Evolutionary conservation across 2,113 vertebrate species (phyloP), one percentile per base, ranked within the genome.

Genomic region (Tachuris rubrigastra): DNA sequence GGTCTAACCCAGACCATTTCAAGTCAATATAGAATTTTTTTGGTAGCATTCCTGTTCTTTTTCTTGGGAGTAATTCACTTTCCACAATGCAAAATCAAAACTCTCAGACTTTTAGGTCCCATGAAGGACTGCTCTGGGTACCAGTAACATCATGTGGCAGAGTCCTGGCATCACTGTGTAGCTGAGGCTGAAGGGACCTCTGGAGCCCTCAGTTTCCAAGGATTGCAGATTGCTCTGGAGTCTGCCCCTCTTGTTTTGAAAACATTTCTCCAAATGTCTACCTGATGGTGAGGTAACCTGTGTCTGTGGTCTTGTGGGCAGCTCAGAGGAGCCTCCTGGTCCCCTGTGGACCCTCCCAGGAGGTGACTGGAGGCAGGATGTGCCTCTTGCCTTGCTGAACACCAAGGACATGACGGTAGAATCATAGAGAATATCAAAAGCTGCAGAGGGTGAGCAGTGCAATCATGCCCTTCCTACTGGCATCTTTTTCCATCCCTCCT

Each of bases 351-450:
- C 16, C 3, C 16, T 59, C 33, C 39, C 20, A 41, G 12, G 25
- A 69, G n/a, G 28, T 6, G 20, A 21, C 35, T 82, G 80, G 21
- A 53, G n/a, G 14, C 24, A 65, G 10, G 1, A 47, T 2, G 1
- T 74, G 14, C 33, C 49, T 78, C 55, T 82, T 72, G 71, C 19
- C 50, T 89, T 65, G 49, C 37, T 71, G 27, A 71, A 37, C 30
- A 58, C 37, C 0, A 5, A 39, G 23, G 30, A 17, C 5, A 5
- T 33, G 52, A 6, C 21, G 3, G 10, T 8, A 22, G 4, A 33
- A 72, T 31, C 22, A 37, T 0, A 78, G 41, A 16, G 49, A 78
- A 21, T 12, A 82, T 12, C 0, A 1, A 59, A 88, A 68, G 20
- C 28, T 47, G 31, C 11, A 46, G 33, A 16, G 53, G 9, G 15